Percentiles rank a stretch among this genome's conserved stretches.
These are phyloP conservation scores for Cyprinodon tularosa DNA, from an alignment of 2,113 vertebrate genomes.

Conservation along the genomic window DNA sequence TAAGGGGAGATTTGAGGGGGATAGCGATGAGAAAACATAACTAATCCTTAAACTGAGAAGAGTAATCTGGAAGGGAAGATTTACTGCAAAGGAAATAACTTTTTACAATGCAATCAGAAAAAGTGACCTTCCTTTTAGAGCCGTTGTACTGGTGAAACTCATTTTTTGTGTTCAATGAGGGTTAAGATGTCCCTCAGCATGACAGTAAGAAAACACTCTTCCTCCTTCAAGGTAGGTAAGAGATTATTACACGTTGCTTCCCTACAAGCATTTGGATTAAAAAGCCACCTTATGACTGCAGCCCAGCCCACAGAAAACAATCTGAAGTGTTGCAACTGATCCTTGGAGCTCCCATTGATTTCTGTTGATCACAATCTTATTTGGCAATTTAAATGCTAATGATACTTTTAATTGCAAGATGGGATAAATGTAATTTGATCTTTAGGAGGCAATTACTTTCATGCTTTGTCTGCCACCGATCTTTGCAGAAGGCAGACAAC, in stretches of 20 bases:
- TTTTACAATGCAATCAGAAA: slow-evolving; percentile 54
- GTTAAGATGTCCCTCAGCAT: slow-evolving; percentile 17
- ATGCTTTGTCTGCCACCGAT: slow-evolving; percentile 67
- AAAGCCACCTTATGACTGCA: slow-evolving; percentile 9
- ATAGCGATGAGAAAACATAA: slow-evolving; percentile 77
- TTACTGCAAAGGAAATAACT: slow-evolving; percentile 69
- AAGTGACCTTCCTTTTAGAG: slow-evolving; percentile 44
- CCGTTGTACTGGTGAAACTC: slow-evolving; percentile 6
- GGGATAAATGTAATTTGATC: slow-evolving; percentile 75
- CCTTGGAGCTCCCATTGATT: slow-evolving; percentile 75
- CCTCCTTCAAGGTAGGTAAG: not conserved
- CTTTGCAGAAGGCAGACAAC: slow-evolving; percentile 58
- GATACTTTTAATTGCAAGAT: slow-evolving; percentile 81
- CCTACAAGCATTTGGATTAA: slow-evolving; percentile 37
- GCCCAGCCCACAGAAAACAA: slow-evolving; percentile 23
- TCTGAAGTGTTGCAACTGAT: slow-evolving; percentile 48
- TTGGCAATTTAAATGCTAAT: slow-evolving; percentile 85
- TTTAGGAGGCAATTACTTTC: slow-evolving; percentile 75
- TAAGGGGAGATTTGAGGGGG: slow-evolving; percentile 76
- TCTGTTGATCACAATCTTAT: slow-evolving; percentile 81
- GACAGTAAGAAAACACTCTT: slow-evolving; percentile 26
- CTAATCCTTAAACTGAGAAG: slow-evolving; percentile 80
- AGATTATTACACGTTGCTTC: slow-evolving; percentile 31
- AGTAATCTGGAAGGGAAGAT: slow-evolving; percentile 74
- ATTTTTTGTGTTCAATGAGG: slow-evolving; percentile 26